These are phyloP conservation scores for Lordiphosa mommai DNA, from an alignment of 1,140 invertebrate species.

Conservation along the genomic window DNA sequence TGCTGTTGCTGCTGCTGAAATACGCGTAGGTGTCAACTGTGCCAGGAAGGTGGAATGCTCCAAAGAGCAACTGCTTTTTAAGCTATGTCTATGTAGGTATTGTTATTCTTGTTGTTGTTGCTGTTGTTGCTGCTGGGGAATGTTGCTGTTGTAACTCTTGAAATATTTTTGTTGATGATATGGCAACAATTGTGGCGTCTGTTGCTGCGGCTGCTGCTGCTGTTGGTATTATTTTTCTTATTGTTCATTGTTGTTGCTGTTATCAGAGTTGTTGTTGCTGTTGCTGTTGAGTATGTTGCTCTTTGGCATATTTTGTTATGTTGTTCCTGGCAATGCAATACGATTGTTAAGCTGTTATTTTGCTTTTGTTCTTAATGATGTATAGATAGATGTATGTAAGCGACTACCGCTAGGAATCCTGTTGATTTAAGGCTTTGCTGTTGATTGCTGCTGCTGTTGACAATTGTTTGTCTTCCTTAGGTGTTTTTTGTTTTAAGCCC, in stretches of 20 bases:
- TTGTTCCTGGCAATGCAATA: conserved; percentile 17
- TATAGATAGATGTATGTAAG: too few species aligned
- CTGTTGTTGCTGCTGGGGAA: conserved; percentile 8
- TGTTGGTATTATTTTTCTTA: conserved; percentile 38
- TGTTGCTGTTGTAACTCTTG: conserved; percentile 19
- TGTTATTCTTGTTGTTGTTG: conserved; percentile 11
- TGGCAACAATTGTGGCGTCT: background rate
- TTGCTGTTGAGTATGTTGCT: conserved; percentile 20
- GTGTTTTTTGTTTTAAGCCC: too few species aligned
- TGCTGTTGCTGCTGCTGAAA: too few species aligned
- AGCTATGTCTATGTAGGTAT: background rate
- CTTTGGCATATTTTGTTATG: conserved; percentile 1
- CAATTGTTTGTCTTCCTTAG: too few species aligned
- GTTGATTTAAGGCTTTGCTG: background rate
- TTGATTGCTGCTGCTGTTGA: background rate
- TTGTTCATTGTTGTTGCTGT: conserved; percentile 23
- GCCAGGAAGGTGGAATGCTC: background rate
- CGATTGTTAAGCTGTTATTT: conserved; percentile 5
- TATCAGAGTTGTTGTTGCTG: conserved; percentile 3
- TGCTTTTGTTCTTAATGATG: background rate
- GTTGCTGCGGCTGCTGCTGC: conserved; percentile 4
- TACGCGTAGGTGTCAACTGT: conserved; percentile 19
- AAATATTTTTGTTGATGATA: conserved; percentile 18
- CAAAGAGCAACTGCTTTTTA: conserved; percentile 1
- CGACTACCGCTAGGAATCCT: conserved; percentile 9